phyloP scores from a whole-genome alignment of 2,888 invertebrate genomes.

The Aquatica leii region DNA sequence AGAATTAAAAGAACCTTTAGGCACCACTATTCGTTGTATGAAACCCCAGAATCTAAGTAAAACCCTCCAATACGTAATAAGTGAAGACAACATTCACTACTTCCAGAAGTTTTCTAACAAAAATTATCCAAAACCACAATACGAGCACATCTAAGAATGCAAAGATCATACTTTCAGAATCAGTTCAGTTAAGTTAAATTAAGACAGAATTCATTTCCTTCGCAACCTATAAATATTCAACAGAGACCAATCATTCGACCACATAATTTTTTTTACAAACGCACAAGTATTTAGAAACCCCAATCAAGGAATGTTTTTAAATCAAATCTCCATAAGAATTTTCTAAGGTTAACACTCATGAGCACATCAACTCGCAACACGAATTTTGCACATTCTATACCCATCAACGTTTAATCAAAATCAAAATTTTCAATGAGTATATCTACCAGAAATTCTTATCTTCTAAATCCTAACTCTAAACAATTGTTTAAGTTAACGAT shows the following conservation, averaged over 20 bases:
- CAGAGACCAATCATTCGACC: not conserved
- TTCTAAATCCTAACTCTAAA: too few relatives aligned
- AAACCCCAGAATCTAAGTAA: slow-evolving; percentile 1
- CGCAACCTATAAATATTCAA: slow-evolving; percentile 5
- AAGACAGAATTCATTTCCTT: not conserved
- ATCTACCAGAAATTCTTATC: too few relatives aligned
- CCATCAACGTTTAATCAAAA: too few relatives aligned
- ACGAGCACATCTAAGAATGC: too few relatives aligned
- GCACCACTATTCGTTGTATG: not conserved
- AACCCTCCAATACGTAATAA: not conserved
- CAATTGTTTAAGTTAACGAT: too few relatives aligned
- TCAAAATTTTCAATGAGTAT: too few relatives aligned
- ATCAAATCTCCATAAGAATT: too few relatives aligned
- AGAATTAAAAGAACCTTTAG: not conserved
- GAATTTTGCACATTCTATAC: too few relatives aligned
- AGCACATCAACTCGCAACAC: too few relatives aligned
- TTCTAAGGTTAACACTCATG: too few relatives aligned
- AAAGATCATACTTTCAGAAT: not conserved
- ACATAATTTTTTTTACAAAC: not conserved
- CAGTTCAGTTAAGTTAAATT: not conserved
- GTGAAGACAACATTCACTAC: not conserved
- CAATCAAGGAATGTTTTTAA: too few relatives aligned
- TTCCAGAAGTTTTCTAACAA: not conserved
- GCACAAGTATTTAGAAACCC: not conserved
- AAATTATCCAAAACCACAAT: not conserved